phyloP scores from a whole-genome alignment of 2,113 vertebrate genomes.

The Marmota monax region DNA sequence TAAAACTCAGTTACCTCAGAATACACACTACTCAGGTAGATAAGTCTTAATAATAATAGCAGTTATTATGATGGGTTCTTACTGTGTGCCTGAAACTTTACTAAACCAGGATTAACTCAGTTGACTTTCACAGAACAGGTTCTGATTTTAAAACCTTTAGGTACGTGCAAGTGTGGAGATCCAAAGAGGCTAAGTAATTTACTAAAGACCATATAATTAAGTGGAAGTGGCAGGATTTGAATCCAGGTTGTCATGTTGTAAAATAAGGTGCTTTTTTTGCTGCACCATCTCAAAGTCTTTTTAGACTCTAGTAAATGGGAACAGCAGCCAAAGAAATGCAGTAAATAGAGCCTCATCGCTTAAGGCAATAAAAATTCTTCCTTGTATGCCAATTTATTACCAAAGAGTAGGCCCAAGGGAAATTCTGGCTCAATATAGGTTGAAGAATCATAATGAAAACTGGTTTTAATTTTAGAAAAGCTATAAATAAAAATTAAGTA shows the following conservation, averaged over 20 bases:
- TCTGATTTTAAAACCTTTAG: not conserved
- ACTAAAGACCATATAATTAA: not conserved
- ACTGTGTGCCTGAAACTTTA: not conserved
- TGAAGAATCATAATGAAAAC: conserved; percentile 41
- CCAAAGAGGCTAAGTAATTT: not conserved
- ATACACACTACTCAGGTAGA: not conserved
- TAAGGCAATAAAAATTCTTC: conserved; percentile 27
- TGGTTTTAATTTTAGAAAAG: conserved; percentile 66
- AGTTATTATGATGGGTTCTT: not conserved
- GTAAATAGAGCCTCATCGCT: not conserved
- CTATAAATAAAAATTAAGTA: conserved; percentile 59
- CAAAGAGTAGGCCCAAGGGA: not conserved
- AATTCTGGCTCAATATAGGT: not conserved
- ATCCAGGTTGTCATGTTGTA: not conserved
- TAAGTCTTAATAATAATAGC: not conserved
- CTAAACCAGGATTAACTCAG: conserved; percentile 1
- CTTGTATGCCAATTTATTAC: not conserved
- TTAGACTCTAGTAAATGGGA: not conserved
- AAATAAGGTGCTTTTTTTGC: conserved; percentile 28
- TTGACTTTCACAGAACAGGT: not conserved
- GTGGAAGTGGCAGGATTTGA: not conserved
- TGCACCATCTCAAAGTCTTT: not conserved
- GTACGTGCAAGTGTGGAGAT: not conserved
- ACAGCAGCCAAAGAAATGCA: not conserved
- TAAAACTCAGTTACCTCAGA: not conserved